A percentile compares a stretch with the other conserved stretches of the same genome.
These are phyloP conservation scores for Carlito syrichta DNA, from an alignment of 2,113 vertebrate species.

Conservation along the genomic window DNA sequence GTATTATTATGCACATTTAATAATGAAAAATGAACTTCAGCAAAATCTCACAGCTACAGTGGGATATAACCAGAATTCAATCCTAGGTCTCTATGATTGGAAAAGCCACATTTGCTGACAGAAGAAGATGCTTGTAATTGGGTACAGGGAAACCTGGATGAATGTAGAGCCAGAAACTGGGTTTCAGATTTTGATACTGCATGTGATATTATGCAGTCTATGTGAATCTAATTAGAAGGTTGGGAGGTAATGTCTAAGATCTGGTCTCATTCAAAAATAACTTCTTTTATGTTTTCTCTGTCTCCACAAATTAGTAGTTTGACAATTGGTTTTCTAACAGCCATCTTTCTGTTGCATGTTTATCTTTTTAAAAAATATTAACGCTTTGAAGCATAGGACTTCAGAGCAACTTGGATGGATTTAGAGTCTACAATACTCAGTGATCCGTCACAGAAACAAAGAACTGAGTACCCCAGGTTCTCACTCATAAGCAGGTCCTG, in stretches of 20 bases:
- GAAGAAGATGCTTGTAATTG: background rate
- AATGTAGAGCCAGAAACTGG: background rate
- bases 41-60: background rate
- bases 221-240: background rate
- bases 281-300: background rate
- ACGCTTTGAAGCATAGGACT: too few species aligned
- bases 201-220: background rate
- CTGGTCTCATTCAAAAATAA: background rate
- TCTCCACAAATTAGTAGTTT: background rate
- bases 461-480: too few species aligned
- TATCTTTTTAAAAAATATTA: background rate
- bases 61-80: background rate
- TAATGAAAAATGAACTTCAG: background rate
- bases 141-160: background rate
- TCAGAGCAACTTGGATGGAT: too few species aligned
- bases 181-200: background rate
- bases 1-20: background rate
- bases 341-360: background rate
- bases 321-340: background rate
- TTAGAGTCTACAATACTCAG: too few species aligned
- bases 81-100: background rate
- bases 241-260: background rate
- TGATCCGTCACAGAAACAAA: too few species aligned
- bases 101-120: background rate
- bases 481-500: too few species aligned